phyloP scores from a whole-genome alignment of 2,888 invertebrate genomes.

The Synanthedon tipuliformis region DNA sequence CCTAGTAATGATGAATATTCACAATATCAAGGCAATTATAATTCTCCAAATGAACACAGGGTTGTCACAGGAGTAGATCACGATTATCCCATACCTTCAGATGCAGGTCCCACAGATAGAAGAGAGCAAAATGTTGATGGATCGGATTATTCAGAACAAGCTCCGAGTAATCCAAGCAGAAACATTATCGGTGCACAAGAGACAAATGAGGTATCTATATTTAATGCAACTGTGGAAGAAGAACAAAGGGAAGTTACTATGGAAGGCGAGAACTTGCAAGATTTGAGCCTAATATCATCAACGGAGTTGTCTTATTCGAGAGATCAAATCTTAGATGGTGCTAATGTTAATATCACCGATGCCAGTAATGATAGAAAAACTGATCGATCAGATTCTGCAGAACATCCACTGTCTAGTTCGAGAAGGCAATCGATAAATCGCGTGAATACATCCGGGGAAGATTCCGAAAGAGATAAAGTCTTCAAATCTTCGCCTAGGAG shows the following conservation, averaged over 20 bases:
- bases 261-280: constrained; percentile 72
- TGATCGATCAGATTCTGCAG: constrained; percentile 39
- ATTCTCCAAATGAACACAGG: constrained; percentile 52
- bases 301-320: constrained; percentile 45
- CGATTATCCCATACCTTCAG: constrained; percentile 33
- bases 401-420: constrained; percentile 33
- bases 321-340: constrained; percentile 65
- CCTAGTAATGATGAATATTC: constrained; percentile 62
- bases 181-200: constrained; percentile 37
- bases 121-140: constrained; percentile 59
- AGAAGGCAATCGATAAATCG: constrained; percentile 40
- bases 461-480: constrained; percentile 51
- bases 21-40: constrained; percentile 44
- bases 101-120: constrained; percentile 38
- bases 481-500: constrained; percentile 46
- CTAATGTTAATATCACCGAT: constrained; percentile 38
- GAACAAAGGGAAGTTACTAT: constrained; percentile 67
- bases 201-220: constrained; percentile 25
- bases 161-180: constrained; percentile 29
- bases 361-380: constrained; percentile 26
- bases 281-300: constrained; percentile 45
- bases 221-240: constrained; percentile 29
- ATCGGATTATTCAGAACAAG: constrained; percentile 50
- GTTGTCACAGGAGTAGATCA: constrained; percentile 71
- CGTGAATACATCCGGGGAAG: constrained; percentile 50